Base-by-base conservation (phyloP, 1,140 invertebrate genomes). In the Zelostemma sp. region DNA sequence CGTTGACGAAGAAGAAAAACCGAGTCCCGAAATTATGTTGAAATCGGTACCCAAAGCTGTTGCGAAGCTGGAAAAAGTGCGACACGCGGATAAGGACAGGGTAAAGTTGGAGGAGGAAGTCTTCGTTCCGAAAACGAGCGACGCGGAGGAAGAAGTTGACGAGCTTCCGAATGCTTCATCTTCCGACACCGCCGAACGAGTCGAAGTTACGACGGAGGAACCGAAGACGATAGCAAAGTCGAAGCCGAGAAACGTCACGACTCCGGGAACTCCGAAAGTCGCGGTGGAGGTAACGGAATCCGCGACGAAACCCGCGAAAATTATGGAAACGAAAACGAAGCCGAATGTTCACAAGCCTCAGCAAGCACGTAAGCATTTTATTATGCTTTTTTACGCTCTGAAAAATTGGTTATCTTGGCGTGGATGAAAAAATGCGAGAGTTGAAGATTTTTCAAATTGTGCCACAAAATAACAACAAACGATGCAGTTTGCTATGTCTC, bases 71-170 rank as follows among this genome's bases (percentile, higher is more conserved):
- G 78, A 83, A 51, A 82, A 82, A 68, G 79, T 79, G n/a, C 79
- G 75, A 68, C 77, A 56, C 68, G 85, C 72, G 11, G 77, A 80
- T 74, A 86, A 86, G 48, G 81, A 75, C 46, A 86, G 76, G 71
- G 55, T 28, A 1, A 51, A 68, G 59, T 55, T 61, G 19, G 28
- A 57, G 66, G 19, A 11, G 25, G 68, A 73, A 63, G 33, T 47
- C 67, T 9, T 35, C 18, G 8, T 8, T 53, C 14, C 66, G 21
- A 25, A 25, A 8, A 25, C 21, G 21, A 25, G 21, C 21, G 21
- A 25, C 3, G 16, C 48, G 31, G 56, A 64, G 40, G 51, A 67
- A 68, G 48, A 21, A 51, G 51, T 31, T 1, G n/a, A 41, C 18
- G 45, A 54, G 21, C 35, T 56, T 28, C 8, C 21, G 21, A 25